Conservation (phyloP, 1,140 invertebrate genomes). For the Euura saliciscinereae region DNA sequence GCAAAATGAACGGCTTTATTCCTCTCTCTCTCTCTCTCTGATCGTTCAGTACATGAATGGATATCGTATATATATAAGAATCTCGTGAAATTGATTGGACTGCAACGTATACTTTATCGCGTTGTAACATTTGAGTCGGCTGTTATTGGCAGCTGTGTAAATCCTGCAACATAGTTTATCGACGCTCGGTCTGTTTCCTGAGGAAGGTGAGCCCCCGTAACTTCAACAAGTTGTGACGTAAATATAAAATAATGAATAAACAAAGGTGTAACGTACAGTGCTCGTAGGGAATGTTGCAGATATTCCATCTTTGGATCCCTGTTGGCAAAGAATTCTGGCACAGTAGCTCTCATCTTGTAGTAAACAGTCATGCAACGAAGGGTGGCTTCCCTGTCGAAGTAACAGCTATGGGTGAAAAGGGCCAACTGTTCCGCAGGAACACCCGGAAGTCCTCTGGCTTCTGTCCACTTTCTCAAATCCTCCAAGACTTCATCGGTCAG, state of each 20-base stretch:
- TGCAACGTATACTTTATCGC: not conserved
- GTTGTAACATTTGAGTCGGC: not conserved
- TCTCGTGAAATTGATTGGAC: not conserved
- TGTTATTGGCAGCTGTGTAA: conserved; percentile 7
- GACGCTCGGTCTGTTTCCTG: not conserved
- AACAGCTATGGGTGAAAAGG: conserved; percentile 67
- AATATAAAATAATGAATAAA: not conserved
- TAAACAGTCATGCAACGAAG: conserved; percentile 67
- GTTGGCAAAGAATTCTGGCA: conserved; percentile 66
- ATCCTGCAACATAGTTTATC: not conserved
- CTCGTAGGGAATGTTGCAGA: conserved; percentile 49
- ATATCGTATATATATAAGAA: not conserved
- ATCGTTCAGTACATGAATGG: not conserved
- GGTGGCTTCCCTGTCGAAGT: conserved; percentile 60
- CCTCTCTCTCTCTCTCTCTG: no score
- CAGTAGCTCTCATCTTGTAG: conserved; percentile 61
- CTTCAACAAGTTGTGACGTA: no score
- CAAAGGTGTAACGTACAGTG: conserved; percentile 48
- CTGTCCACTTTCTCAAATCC: conserved; percentile 37
- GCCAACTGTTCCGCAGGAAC: conserved; percentile 55
- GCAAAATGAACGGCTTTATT: not conserved
- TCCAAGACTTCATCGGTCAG: conserved; percentile 40
- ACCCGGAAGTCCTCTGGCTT: conserved; percentile 29
- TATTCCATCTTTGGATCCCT: conserved; percentile 52
- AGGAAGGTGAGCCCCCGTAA: no score